Base-by-base conservation (phyloP, 1,140 invertebrate species). In the Ylistrum balloti region DNA sequence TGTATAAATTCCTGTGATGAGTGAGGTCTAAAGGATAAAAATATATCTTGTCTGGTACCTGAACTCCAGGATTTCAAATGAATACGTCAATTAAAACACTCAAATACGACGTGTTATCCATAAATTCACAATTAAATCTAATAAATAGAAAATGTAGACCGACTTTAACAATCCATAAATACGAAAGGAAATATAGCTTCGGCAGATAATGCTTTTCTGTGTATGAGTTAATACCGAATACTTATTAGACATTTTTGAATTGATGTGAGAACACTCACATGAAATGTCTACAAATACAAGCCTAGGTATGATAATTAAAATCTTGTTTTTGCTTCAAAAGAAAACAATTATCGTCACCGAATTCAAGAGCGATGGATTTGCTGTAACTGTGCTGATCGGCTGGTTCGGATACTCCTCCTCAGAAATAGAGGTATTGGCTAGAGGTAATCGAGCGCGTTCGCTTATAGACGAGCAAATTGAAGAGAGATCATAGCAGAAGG, bases 261-360 rank as follows among this genome's bases (percentile, higher is more conserved):
- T 74, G 56, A 74, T 74, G n/a, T n/a, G 56, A 74, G 56, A 74
- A 74, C 28, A 11, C n/a, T 28, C 22, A 74, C 56, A n/a, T 74
- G 56, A 74, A 74, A 74, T 74, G 41, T 17, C 41, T 45, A 45
- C 41, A 45, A 74, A 74, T 28, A 28, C 56, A 28, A 28, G n/a
- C n/a, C 56, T 74, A n/a, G 56, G 56, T 74, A 74, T 74, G 56
- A 74, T 74, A 74, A 74, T 74, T 74, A 74, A 74, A 74, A 11
- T 28, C 56, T 74, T 74, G 28, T 74, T 74, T 74, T 74, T 74
- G 56, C 56, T 74, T 74, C 56, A 74, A 74, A 74, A 28, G 56
- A 74, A 74, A 74, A 74, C 56, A 74, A 74, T 74, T 74, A 74
- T 74, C 56, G 56, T 2, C 56, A 28, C 56, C 13, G 56, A n/a